These are phyloP conservation scores for Leptodactylus fuscus DNA, from an alignment of 2,113 vertebrate species.

Conservation along the genomic window DNA sequence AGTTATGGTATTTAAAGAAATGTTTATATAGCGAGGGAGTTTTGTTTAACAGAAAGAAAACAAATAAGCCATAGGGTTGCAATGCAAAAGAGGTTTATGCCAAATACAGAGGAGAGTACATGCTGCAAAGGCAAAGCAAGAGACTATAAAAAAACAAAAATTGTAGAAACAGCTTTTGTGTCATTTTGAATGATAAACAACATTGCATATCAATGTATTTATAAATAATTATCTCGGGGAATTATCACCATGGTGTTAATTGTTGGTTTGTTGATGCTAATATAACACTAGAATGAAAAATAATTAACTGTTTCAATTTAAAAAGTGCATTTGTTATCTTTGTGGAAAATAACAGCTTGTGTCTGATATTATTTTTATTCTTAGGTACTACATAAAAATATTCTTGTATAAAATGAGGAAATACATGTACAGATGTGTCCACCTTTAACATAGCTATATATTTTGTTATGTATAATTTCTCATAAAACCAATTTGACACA, in stretches of 20 bases:
- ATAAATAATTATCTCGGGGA: conserved; percentile 52
- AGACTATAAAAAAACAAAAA: conserved; percentile 29
- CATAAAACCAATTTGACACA: no score
- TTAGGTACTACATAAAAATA: neutral
- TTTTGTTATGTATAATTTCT: no score
- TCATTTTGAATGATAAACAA: conserved; percentile 31
- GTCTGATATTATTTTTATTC: conserved; percentile 15
- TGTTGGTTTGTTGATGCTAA: conserved; percentile 45
- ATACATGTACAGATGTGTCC: neutral
- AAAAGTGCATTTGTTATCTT: conserved; percentile 30
- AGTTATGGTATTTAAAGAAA: neutral
- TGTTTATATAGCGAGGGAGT: conserved; percentile 10
- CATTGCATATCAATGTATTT: conserved; percentile 30
- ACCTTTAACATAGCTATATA: no score
- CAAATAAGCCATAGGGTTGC: conserved; percentile 47
- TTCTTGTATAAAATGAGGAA: neutral
- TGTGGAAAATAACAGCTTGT: conserved; percentile 32
- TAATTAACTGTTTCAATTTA: conserved; percentile 43
- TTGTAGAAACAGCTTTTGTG: conserved; percentile 39
- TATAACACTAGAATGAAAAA: conserved; percentile 45
- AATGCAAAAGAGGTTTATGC: conserved; percentile 29
- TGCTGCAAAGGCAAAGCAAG: conserved; percentile 47
- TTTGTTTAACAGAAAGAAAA: conserved; percentile 31
- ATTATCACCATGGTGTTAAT: conserved; percentile 52
- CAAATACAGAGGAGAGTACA: conserved; percentile 37